phyloP scores from a whole-genome alignment of 1,140 invertebrate species.

The Papilio helenus region DNA sequence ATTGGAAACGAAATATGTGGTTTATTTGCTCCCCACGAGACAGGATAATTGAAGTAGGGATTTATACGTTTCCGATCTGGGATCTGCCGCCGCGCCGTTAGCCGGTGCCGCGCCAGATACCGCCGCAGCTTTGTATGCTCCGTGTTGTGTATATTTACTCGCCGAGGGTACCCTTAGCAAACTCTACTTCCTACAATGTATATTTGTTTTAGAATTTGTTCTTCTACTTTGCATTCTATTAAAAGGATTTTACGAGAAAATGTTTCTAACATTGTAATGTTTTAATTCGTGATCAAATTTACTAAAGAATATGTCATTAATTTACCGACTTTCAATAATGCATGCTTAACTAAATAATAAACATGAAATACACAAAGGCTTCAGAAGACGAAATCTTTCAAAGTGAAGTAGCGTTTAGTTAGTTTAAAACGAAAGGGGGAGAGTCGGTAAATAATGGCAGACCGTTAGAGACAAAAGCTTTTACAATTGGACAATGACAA shows the following conservation, averaged over 20 bases:
- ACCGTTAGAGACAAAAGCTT: conserved; percentile 59
- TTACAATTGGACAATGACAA: conserved; percentile 73
- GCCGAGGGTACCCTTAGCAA: conserved; percentile 33
- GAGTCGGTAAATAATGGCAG: conserved; percentile 46
- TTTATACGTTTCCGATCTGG: conserved; percentile 75
- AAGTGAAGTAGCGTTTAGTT: conserved; percentile 44
- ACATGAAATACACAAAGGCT: conserved; percentile 20
- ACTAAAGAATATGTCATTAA: not conserved
- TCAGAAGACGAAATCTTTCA: conserved; percentile 20
- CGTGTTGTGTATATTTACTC: conserved; percentile 52
- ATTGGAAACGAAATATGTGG: conserved; percentile 70
- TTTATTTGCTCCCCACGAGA: conserved; percentile 73
- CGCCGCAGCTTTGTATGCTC: conserved; percentile 48
- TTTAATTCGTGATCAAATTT: not conserved
- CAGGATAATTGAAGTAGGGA: conserved; percentile 78
- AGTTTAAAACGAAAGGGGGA: conserved; percentile 44
- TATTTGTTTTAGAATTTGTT: conserved; percentile 28
- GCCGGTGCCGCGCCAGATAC: conserved; percentile 38
- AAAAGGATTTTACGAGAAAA: not conserved
- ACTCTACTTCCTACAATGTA: conserved; percentile 5
- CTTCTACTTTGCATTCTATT: conserved; percentile 6
- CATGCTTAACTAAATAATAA: conserved; percentile 21
- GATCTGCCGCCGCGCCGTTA: conserved; percentile 51
- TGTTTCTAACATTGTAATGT: not conserved
- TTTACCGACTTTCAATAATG: not conserved